Evolutionary conservation across 2,113 vertebrate genomes (phyloP).

Genomic region (Gorsachius goisagi): DNA sequence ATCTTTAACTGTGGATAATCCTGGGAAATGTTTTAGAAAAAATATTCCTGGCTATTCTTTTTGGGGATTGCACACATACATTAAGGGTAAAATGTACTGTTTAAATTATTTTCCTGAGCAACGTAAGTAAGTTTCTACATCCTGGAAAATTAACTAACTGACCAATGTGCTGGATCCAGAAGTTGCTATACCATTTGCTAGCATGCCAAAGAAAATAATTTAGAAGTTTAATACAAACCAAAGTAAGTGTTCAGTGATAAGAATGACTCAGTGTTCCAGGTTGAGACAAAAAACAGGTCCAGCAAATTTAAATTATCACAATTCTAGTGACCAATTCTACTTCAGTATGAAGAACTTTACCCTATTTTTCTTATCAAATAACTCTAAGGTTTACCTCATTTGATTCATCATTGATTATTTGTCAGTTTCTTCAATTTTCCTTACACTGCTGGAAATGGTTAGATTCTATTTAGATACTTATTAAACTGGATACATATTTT

Average conservation of each 20-base stretch:
- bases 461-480: neutral
- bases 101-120: constrained; percentile 26
- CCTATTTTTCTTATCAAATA: neutral
- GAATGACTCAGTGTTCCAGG: neutral
- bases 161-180: neutral
- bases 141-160: constrained; percentile 23
- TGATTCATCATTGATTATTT: neutral
- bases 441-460: neutral
- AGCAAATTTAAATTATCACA: neutral
- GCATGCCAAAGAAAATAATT: constrained; percentile 1
- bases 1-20: neutral
- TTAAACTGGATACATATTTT: neutral
- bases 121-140: neutral
- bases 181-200: neutral
- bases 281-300: neutral
- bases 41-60: neutral
- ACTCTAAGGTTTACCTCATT: neutral
- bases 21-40: neutral
- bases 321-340: neutral
- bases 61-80: neutral
- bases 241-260: neutral
- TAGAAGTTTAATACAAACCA: neutral
- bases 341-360: neutral
- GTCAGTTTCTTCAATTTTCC: neutral
- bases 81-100: neutral